Evolutionary conservation across 2,797 vertebrate species (phyloP), one percentile per base, ranked within the genome.

Genomic region (Lepus townsendii): DNA sequence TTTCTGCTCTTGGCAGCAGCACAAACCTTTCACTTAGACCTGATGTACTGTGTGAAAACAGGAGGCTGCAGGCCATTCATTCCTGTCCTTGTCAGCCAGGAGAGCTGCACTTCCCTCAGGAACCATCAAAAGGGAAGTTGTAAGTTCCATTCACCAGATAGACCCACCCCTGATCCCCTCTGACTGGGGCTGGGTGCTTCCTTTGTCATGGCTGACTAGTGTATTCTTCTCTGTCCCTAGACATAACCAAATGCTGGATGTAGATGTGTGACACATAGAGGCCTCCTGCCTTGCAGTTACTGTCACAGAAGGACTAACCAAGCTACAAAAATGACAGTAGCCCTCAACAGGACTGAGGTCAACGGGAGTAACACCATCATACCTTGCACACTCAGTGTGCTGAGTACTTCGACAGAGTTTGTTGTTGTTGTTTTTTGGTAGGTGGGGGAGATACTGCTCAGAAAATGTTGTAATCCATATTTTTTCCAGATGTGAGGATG

Each of bases 31-130:
- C 93, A 91, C 92, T 96, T 92, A 88, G 93, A 88, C 73, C 96
- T 95, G 96, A 97, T 95, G 93, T 66, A 97, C 93, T 97, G 96
- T 97, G 95, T 97, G 96, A 94, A 97, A 97, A 94, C 96, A 94
- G 89, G 93, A 95, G 77, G 71, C 17, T 83, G 77, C 94, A 93
- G 88, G 76, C 93, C 77, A 93, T 97, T 92, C 83, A 92, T 97
- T 66, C 88, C 90, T 76, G 79, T 83, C 47, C 54, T 90, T 94
- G 96, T 96, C 96, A 97, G 96, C 92, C 14, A 2, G 35, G 71
- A 95, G 82, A 97, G 76, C 47, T 0, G 93, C 1, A 0, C 47
- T 92, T 93, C 93, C 86, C 69, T 77, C 79, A 77, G 92, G 88
- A 96, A 83, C 76, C 68, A 52, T 90, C 47, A 14, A 52, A 63